phyloP scores from a whole-genome alignment of 1,140 invertebrate species.

The Laupala kohalensis region DNA sequence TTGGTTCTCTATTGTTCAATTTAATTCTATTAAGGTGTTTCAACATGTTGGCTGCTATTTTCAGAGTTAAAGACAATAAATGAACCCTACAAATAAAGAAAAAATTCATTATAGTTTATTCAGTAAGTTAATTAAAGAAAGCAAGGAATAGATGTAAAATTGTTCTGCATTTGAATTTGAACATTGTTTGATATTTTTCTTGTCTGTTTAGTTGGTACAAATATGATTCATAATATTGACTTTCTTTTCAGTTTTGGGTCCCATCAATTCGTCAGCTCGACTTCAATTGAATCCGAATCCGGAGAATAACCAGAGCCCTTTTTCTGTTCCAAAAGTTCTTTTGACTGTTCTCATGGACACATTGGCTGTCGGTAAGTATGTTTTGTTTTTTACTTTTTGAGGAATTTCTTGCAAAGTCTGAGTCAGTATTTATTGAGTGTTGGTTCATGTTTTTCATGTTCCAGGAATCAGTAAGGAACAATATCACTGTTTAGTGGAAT shows the following conservation, averaged over 20 bases:
- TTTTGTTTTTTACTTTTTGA: not conserved
- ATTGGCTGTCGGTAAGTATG: conserved; percentile 48
- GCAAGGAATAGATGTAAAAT: no score
- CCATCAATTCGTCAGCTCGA: conserved; percentile 79
- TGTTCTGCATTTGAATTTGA: no score
- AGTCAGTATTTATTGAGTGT: not conserved
- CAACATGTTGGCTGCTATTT: no score
- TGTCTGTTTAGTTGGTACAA: no score
- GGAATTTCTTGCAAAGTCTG: not conserved
- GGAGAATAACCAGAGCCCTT: conserved; percentile 66
- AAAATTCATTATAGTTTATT: no score
- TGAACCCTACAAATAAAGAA: no score
- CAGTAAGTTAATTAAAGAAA: no score
- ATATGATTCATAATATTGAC: no score
- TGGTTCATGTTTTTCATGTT: conserved; percentile 16
- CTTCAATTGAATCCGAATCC: conserved; percentile 87
- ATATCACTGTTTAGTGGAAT: conserved; percentile 74
- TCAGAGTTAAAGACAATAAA: no score
- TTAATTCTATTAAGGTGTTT: no score
- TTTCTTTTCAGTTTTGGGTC: conserved; percentile 63
- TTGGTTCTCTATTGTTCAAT: no score
- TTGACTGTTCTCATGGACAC: conserved; percentile 78
- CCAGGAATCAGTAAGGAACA: conserved; percentile 51
- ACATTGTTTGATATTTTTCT: no score
- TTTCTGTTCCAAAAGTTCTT: conserved; percentile 75